phyloP scores from a whole-genome alignment of 1,140 invertebrate genomes.

The Cardiocondyla obscurior region DNA sequence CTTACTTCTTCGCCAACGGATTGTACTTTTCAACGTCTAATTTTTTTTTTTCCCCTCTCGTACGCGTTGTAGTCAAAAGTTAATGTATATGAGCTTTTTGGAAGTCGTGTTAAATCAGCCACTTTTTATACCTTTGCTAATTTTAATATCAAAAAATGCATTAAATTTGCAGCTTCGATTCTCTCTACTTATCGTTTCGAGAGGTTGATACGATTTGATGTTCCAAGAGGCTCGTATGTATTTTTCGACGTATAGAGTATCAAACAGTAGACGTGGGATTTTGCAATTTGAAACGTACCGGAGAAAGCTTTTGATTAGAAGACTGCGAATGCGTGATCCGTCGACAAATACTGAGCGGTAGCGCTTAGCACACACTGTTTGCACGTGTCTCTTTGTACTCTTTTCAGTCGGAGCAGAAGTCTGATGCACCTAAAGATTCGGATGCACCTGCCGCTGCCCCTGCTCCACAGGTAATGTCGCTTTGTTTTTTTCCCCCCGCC shows the following conservation, averaged over 20 bases:
- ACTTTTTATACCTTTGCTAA: neutral
- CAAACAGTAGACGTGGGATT: neutral
- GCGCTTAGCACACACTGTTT: constrained; percentile 78
- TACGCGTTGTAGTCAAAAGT: neutral
- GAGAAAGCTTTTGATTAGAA: constrained; percentile 7
- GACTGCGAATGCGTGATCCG: constrained; percentile 37
- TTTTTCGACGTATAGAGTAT: neutral
- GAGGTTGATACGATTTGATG: neutral
- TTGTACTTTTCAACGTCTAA: constrained; percentile 20
- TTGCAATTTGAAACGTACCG: neutral
- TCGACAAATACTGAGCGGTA: constrained; percentile 61
- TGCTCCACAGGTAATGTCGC: constrained; percentile 81
- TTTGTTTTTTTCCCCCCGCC: constrained; percentile 66
- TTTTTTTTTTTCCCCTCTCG: neutral
- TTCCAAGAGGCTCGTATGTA: neutral
- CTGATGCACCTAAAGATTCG: constrained; percentile 81
- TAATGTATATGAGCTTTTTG: neutral
- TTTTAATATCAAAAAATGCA: neutral
- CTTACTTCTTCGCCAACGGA: constrained; percentile 14
- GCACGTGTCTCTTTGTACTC: constrained; percentile 83
- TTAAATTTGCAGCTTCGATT: neutral
- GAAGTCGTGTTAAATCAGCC: neutral
- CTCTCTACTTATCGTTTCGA: neutral
- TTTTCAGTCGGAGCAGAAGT: constrained; percentile 83
- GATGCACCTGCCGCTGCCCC: constrained; percentile 80